Evolutionary conservation across 92 coral and sea anemone genomes (phyloP).

Genomic region (Heliopora coerulea): DNA sequence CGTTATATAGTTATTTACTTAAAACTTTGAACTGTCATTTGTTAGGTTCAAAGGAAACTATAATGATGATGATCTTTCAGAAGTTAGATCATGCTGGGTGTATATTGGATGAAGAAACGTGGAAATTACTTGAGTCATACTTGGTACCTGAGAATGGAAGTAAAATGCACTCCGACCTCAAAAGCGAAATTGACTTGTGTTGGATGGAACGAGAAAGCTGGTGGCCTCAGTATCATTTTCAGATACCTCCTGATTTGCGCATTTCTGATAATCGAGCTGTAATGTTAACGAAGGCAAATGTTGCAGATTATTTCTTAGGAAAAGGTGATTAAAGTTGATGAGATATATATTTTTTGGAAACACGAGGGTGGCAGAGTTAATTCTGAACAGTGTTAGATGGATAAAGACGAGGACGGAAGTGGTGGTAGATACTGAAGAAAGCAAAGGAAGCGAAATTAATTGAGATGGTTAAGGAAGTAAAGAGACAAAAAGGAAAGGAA

Average conservation of each 20-base stretch:
- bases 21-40: not conserved
- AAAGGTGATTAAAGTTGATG: slow-evolving; percentile 50
- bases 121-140: slow-evolving; percentile 55
- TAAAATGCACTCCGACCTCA: slow-evolving; percentile 20
- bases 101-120: slow-evolving; percentile 46
- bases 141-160: slow-evolving; percentile 3
- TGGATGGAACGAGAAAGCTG: slow-evolving; percentile 83
- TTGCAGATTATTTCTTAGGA: slow-evolving; percentile 63
- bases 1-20: slow-evolving; percentile 25
- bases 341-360: too few relatives aligned
- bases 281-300: slow-evolving; percentile 57
- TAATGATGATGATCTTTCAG: slow-evolving; percentile 53
- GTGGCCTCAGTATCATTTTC: slow-evolving; percentile 94
- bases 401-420: not conserved
- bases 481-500: not conserved
- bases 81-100: slow-evolving; percentile 86
- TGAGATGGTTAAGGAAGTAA: too few relatives aligned
- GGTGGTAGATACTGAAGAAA: too few relatives aligned
- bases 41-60: slow-evolving; percentile 11
- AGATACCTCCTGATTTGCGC: slow-evolving; percentile 38
- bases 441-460: too few relatives aligned
- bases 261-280: slow-evolving; percentile 35
- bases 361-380: too few relatives aligned
- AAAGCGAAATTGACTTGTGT: slow-evolving; percentile 42
- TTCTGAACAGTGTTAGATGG: too few relatives aligned